Percentiles rank a stretch among this genome's conserved stretches.
Evolutionary conservation across 2,888 invertebrate genomes (phyloP).

Genomic region (Calliphora vomitoria): DNA sequence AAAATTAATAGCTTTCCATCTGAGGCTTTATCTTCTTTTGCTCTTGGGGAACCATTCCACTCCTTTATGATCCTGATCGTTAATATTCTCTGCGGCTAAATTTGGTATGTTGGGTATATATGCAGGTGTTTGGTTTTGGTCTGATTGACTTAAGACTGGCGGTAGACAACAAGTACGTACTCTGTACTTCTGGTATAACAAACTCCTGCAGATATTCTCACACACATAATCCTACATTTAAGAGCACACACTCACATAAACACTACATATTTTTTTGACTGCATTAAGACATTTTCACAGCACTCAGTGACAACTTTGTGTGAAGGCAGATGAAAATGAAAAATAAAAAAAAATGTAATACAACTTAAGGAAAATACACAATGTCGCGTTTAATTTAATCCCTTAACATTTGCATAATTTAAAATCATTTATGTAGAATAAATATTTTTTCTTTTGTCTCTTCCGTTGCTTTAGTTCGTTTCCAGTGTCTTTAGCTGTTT

Average conservation of each 20-base stretch:
- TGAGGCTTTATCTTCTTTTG: no score
- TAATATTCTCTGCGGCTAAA: not conserved
- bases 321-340: not conserved
- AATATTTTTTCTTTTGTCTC: conserved; percentile 9
- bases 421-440: conserved; percentile 76
- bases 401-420: conserved; percentile 82
- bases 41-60: not conserved
- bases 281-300: conserved; percentile 52
- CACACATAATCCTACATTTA: not conserved
- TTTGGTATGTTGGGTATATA: not conserved
- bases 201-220: not conserved
- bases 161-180: not conserved
- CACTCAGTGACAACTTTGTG: conserved; percentile 16
- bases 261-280: conserved; percentile 20
- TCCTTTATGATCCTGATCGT: not conserved
- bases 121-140: not conserved
- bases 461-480: not conserved
- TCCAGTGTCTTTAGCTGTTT: not conserved
- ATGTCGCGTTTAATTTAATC: conserved; percentile 79
- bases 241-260: not conserved
- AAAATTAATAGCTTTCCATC: no score
- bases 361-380: conserved; percentile 46
- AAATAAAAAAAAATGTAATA: conserved; percentile 4
- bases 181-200: not conserved
- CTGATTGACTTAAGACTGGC: not conserved